Conservation (phyloP, 2,888 invertebrate species). For the Seira musarum region DNA sequence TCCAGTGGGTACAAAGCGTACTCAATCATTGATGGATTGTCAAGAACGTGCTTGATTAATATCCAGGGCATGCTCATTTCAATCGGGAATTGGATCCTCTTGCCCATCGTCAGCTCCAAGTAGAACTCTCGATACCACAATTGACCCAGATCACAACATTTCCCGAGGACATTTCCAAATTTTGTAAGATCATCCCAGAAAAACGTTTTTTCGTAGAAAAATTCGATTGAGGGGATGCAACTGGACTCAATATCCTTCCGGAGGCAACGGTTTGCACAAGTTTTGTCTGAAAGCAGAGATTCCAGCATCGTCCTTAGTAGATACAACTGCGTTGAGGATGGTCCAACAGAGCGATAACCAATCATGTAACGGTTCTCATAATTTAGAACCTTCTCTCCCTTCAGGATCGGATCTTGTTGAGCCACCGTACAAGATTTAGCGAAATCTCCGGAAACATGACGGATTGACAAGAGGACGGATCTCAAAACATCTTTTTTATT, state of each 20-base stretch:
- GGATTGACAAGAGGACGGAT: conserved; percentile 96
- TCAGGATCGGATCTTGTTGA: conserved; percentile 91
- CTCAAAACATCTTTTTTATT: conserved; percentile 97
- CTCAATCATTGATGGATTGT: conserved; percentile 99
- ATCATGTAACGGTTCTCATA: conserved; percentile 94
- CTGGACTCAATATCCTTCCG: conserved; percentile 97
- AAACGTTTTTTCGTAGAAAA: conserved; percentile 96
- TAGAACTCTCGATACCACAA: conserved; percentile 99
- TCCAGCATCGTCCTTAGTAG: conserved; percentile 99
- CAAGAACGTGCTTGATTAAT: conserved; percentile 95
- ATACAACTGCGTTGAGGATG: conserved; percentile 94
- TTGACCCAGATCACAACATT: conserved; percentile 97
- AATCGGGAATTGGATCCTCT: conserved; percentile 98
- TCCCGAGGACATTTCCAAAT: conserved; percentile 85
- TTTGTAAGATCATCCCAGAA: conserved; percentile 90
- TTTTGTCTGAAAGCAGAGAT: conserved; percentile 97
- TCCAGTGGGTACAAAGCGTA: conserved; percentile 98
- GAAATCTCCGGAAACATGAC: conserved; percentile 97
- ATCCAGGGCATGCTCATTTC: conserved; percentile 99
- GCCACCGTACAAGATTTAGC: too few species aligned
- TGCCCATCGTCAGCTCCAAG: conserved; percentile 99
- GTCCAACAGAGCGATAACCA: conserved; percentile 92
- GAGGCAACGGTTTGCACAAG: conserved; percentile 93
- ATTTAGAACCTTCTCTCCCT: conserved; percentile 95
- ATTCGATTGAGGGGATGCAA: conserved; percentile 92